These are phyloP conservation scores for Ectemnius cavifrons DNA, from an alignment of 2,888 invertebrate species.

Conservation along the genomic window DNA sequence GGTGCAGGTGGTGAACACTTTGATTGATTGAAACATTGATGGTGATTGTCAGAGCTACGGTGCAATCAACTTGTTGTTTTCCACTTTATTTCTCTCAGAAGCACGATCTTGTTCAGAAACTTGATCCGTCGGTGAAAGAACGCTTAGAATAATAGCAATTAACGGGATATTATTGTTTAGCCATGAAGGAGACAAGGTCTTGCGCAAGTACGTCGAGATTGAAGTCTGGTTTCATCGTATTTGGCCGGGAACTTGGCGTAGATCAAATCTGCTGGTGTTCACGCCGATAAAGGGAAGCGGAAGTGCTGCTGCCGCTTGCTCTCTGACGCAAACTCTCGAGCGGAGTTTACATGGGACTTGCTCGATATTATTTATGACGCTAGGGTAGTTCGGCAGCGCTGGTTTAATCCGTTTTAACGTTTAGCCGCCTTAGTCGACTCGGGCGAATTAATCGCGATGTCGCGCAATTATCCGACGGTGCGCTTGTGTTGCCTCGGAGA, in stretches of 20 bases:
- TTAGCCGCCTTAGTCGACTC: neutral
- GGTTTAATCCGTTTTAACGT: neutral
- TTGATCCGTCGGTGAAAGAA: too few species aligned
- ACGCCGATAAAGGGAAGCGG: neutral
- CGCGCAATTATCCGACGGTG: neutral
- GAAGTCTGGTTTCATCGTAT: too few species aligned
- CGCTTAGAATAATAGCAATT: too few species aligned
- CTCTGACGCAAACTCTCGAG: neutral
- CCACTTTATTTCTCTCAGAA: too few species aligned
- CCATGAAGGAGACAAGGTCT: too few species aligned
- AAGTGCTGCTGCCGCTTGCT: neutral
- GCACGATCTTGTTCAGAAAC: too few species aligned
- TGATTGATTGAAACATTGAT: too few species aligned
- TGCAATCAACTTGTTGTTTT: too few species aligned
- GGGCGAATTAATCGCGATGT: neutral
- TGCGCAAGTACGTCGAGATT: too few species aligned
- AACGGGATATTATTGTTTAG: too few species aligned
- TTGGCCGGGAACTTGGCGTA: slow-evolving; percentile 12
- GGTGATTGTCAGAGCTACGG: too few species aligned
- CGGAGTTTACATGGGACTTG: neutral
- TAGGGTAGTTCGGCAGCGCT: neutral
- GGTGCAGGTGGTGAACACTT: too few species aligned
- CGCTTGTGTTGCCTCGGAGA: neutral
- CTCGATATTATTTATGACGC: slow-evolving; percentile 15
- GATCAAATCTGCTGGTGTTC: slow-evolving; percentile 19